phyloP scores from a whole-genome alignment of 1,140 invertebrate genomes.

The Lordiphosa mommai region DNA sequence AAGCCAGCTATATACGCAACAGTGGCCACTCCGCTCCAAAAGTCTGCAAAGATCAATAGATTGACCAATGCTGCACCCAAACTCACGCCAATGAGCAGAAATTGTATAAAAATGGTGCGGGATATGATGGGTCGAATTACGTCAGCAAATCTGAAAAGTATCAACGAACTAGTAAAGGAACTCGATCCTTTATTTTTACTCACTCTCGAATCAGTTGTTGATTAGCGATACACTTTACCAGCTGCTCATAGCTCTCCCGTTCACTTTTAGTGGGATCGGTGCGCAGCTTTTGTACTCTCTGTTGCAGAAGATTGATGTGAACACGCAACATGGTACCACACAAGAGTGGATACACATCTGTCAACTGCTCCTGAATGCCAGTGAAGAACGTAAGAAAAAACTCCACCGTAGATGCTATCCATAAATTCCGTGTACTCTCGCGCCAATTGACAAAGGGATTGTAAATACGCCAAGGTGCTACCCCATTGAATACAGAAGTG shows the following conservation, averaged over 20 bases:
- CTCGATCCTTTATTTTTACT: background rate
- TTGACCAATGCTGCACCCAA: conserved; percentile 26
- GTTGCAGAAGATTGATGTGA: conserved; percentile 20
- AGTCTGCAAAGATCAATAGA: conserved; percentile 31
- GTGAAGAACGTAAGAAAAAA: conserved; percentile 1
- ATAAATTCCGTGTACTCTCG: conserved; percentile 3
- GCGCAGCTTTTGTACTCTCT: conserved; percentile 27
- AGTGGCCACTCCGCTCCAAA: conserved; percentile 16
- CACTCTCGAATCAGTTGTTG: conserved; percentile 14
- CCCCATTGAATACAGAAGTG: background rate
- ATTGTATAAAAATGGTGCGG: conserved; percentile 21
- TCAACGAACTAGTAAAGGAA: background rate
- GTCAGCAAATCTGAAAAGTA: conserved; percentile 7
- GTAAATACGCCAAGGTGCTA: conserved; percentile 31
- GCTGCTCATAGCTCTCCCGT: conserved; percentile 15
- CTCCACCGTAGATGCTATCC: conserved; percentile 11
- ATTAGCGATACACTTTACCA: conserved; percentile 37
- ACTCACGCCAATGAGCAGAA: conserved; percentile 29
- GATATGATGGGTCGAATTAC: background rate
- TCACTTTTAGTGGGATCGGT: conserved; percentile 12
- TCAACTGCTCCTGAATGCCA: conserved; percentile 8
- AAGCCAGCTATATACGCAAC: conserved; percentile 16
- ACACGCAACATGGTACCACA: conserved; percentile 15
- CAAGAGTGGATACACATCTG: conserved; percentile 24
- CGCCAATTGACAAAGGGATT: conserved; percentile 39